These are phyloP conservation scores for Oriolus oriolus DNA, from an alignment of 2,113 vertebrate species.

Conservation along the genomic window DNA sequence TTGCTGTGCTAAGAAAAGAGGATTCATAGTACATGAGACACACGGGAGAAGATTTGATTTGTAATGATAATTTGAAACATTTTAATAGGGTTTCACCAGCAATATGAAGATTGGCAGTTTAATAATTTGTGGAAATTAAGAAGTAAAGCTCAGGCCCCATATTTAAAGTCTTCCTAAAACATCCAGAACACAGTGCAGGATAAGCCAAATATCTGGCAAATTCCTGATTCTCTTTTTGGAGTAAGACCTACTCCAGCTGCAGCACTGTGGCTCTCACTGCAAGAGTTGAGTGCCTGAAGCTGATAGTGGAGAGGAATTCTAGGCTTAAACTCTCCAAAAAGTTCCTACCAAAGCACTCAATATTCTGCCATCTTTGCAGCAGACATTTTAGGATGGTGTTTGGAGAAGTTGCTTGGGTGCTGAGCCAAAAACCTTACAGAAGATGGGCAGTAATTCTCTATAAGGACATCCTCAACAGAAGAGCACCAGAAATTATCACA, in stretches of 20 bases:
- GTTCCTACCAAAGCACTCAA: background rate
- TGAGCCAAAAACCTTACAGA: background rate
- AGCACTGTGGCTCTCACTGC: background rate
- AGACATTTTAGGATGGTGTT: background rate
- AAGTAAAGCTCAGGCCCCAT: background rate
- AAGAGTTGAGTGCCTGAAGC: background rate
- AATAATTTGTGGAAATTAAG: background rate
- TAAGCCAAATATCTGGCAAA: background rate
- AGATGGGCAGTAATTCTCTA: background rate
- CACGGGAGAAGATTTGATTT: slow-evolving; percentile 7
- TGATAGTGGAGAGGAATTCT: background rate
- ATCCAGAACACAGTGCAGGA: background rate
- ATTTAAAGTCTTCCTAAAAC: background rate
- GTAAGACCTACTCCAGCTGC: background rate
- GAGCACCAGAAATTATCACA: background rate
- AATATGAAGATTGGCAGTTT: slow-evolving; percentile 26
- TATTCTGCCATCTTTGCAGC: background rate
- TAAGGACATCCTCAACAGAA: background rate
- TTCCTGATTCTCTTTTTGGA: background rate
- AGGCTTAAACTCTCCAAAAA: background rate
- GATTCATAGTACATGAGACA: slow-evolving; percentile 5
- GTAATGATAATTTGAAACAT: slow-evolving; percentile 23
- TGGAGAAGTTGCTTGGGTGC: background rate
- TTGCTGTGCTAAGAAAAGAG: background rate
- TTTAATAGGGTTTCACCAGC: slow-evolving; percentile 30